Conservation (phyloP, 37 sponge, comb jelly and placozoan genomes). For the Axinella damicornis region DNA sequence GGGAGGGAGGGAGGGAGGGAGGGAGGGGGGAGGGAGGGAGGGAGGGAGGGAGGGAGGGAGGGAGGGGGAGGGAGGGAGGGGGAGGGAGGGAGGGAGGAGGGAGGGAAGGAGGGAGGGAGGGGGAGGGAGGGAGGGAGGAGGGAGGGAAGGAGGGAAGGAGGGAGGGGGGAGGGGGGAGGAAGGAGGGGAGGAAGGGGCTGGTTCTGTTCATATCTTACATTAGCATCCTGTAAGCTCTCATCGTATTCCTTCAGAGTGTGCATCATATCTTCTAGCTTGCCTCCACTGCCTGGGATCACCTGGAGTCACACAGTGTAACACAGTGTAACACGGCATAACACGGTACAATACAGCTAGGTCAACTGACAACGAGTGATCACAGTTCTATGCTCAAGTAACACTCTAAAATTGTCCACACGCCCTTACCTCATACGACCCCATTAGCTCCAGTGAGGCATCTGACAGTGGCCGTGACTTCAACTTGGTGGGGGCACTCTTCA, state of each 20-base stretch:
- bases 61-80: background rate
- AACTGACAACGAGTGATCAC: no score
- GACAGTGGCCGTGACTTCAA: constrained; percentile 8
- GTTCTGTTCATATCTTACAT: no score
- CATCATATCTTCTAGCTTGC: constrained; percentile 33
- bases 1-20: background rate
- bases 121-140: background rate
- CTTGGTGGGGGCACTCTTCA: no score
- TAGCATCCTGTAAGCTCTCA: constrained; percentile 43
- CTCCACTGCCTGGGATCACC: constrained; percentile 32
- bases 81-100: background rate
- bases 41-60: background rate
- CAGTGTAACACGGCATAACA: no score
- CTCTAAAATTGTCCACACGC: no score
- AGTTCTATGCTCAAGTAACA: no score
- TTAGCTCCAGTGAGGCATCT: constrained; percentile 9
- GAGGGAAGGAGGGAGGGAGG: background rate
- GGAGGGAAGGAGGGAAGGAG: background rate
- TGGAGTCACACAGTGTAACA: background rate
- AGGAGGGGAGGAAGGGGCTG: background rate
- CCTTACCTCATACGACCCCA: no score
- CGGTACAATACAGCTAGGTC: no score
- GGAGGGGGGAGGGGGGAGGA: background rate
- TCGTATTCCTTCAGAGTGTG: constrained; percentile 26
- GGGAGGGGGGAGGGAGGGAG: background rate